Evolutionary conservation across 2,888 invertebrate genomes (phyloP).

Genomic region (Diarsia rubi): DNA sequence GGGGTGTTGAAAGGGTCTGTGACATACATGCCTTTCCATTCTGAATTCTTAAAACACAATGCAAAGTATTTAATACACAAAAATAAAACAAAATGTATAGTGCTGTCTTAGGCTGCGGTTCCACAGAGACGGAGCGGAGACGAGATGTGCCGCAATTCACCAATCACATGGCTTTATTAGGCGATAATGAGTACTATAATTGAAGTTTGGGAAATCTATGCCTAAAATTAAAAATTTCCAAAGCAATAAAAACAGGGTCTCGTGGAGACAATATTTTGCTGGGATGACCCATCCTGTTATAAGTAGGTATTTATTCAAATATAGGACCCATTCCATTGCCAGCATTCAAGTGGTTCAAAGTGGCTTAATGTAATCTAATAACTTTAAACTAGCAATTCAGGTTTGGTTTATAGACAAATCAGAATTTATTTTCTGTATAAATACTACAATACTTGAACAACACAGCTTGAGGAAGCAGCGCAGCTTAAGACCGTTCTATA

Average conservation of each 20-base stretch:
- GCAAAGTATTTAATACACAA: background rate
- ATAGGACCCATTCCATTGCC: background rate
- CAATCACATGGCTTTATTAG: no score
- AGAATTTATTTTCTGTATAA: background rate
- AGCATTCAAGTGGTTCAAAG: background rate
- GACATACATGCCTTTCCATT: conserved; percentile 93
- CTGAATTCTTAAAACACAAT: conserved; percentile 86
- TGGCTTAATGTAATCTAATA: no score
- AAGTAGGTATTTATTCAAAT: background rate
- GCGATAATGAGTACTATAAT: background rate
- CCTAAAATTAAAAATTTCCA: background rate
- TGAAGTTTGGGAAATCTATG: background rate
- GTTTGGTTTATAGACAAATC: no score
- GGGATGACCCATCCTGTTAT: background rate
- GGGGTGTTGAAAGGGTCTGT: conserved; percentile 94
- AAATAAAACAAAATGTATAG: background rate
- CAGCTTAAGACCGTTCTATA: background rate
- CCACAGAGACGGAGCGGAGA: no score
- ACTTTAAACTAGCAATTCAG: no score
- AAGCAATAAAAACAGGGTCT: background rate
- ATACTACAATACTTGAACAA: background rate
- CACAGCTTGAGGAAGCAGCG: background rate
- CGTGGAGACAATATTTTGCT: background rate
- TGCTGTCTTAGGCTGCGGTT: no score
- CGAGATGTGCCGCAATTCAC: no score